Base-by-base conservation (phyloP, 2,113 vertebrate genomes). In the Toxotes chatareus region DNA sequence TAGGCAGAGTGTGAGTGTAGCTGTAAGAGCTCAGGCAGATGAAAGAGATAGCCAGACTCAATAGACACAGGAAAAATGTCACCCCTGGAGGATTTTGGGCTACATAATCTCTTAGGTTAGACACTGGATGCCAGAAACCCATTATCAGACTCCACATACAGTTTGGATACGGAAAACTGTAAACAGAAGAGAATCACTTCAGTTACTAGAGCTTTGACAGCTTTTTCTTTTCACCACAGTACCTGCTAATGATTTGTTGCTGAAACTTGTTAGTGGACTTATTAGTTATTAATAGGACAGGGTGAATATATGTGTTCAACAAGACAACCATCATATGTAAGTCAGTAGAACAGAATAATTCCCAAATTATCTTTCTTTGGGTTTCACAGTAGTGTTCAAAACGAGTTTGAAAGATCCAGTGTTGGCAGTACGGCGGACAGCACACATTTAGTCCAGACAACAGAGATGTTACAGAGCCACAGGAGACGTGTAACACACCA, bases 61-160 rank as follows among this genome's bases (percentile, higher is more conserved):
- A 60, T 16, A 96, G 77, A 74, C 95, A 94, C 59, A 95, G 27
- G 71, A 94, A 89, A 81, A 96, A 95, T 3, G 94, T 92, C 13
- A 91, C 83, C 12, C 51, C 76, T 34, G 95, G 95, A 23, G 95
- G 95, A 80, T 94, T 93, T 5, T 91, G 89, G 71, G 76, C 80
- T 32, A 91, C 64, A 60, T 85, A 88, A 53, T 80, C 84, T 87
- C 65, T 92, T 10, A 96, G 75, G 79, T 93, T 95, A 44, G 86
- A 79, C 27, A 93, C 12, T 0, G 93, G 93, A 69, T 94, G 89
- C 90, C 91, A 94, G 56, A 78, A 77, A 85, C 86, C 93, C 95
- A 96, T 95, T 42, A 61, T 88, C 69, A 57, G 19, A 44, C 14
- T 64, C 27, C 13, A 80, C 12, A 42, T 19, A 44, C 34, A 79